These are phyloP conservation scores for Xenopus borealis DNA, from an alignment of 2,113 vertebrate genomes.

Conservation along the genomic window DNA sequence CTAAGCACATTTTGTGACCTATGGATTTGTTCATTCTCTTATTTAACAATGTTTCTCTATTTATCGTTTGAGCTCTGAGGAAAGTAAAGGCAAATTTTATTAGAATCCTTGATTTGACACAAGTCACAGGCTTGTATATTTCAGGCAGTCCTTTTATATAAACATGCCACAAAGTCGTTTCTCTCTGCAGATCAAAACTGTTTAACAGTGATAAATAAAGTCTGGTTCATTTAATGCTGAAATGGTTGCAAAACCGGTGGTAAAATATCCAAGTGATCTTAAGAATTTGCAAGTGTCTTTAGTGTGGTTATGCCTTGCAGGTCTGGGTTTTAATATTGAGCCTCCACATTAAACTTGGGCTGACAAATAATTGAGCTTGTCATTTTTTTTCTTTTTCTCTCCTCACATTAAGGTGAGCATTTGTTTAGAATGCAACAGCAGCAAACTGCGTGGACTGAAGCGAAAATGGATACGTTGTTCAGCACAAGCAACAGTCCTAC, in stretches of 20 bases:
- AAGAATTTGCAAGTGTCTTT: background rate
- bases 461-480: constrained; percentile 98
- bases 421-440: constrained; percentile 98
- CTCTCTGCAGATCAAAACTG: background rate
- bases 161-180: background rate
- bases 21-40: constrained; percentile 7
- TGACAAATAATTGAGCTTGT: constrained; percentile 12
- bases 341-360: background rate
- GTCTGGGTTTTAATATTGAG: background rate
- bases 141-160: background rate
- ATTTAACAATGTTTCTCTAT: too few species aligned
- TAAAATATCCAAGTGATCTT: too few species aligned
- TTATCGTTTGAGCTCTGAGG: constrained; percentile 14
- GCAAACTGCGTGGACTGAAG: constrained; percentile 92
- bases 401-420: constrained; percentile 83
- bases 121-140: background rate
- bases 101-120: constrained; percentile 14
- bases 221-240: too few species aligned
- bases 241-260: too few species aligned
- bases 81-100: constrained; percentile 22
- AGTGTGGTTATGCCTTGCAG: background rate
- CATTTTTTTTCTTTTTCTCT: constrained; percentile 38
- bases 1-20: constrained; percentile 15
- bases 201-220: background rate
- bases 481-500: constrained; percentile 94